Evolutionary conservation across 2,797 vertebrate genomes (phyloP), one percentile per base, ranked within the genome.

Genomic region (Manis pentadactyla): DNA sequence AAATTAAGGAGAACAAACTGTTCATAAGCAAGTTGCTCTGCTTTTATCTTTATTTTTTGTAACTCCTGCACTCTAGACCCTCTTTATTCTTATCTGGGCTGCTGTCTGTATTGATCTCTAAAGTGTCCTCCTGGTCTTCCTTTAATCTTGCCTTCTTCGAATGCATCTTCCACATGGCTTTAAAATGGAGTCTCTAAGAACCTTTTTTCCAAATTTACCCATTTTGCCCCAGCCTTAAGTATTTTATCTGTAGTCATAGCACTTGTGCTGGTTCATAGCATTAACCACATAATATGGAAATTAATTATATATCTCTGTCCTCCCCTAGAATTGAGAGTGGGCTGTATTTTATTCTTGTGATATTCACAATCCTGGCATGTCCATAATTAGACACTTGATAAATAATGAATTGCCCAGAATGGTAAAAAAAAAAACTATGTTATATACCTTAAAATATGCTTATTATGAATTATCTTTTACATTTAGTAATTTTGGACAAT

Each of bases 391-490:
- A 86, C 39, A 74, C 25, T 79, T 94, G 55, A 17, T 87, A 93
- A 81, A 82, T 87, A 83, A 4, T 87, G 78, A 96, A 61, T 73
- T 93, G 73, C 69, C 66, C 69, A 96, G 82, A 95, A 49, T 78
- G 49, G 14, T 84, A 66, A 92, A 77, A 94, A 29, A 94, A 29
- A 79, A 94, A 90, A 90, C 81, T 53, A 79, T 88, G 92, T 87
- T 53, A 81, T 84, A 84, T 3, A n/a, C 17, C 87, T 92, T 75
- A 95, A 87, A 94, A 79, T 92, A 46, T 66, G 17, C 19, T 66
- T 96, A 74, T 74, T 94, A 63, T 49, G 92, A 87, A 61, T 68
- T 74, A 12, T 78, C 29, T 74, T 74, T 74, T 79, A 93, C 21
- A 87, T 79, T 59, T 94, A 83, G 74, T 53, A 87, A 27, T 87